phyloP scores from a whole-genome alignment of 2,888 invertebrate genomes.

The Tetropium fuscum region DNA sequence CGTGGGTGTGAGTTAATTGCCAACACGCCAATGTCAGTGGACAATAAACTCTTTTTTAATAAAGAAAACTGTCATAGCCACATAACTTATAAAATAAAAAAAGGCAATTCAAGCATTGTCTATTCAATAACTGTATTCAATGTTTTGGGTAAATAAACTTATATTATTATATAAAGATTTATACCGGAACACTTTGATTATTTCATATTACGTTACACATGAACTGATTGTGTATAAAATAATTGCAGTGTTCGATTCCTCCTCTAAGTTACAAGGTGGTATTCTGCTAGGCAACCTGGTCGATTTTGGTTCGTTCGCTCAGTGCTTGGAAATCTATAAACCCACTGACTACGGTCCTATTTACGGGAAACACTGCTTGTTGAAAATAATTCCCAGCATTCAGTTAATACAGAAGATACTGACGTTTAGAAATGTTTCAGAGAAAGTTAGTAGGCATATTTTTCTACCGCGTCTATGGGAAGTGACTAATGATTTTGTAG shows the following conservation, averaged over 20 bases:
- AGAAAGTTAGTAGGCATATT: constrained; percentile 39
- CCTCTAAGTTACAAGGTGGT: constrained; percentile 66
- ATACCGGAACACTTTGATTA: too few species aligned
- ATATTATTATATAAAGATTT: too few species aligned
- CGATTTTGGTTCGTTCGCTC: constrained; percentile 66
- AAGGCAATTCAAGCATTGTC: too few species aligned
- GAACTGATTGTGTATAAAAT: background rate
- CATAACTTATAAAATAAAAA: too few species aligned
- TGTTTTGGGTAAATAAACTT: too few species aligned
- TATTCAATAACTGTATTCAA: too few species aligned
- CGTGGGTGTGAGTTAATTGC: too few species aligned
- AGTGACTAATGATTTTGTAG: constrained; percentile 40
- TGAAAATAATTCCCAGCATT: constrained; percentile 47
- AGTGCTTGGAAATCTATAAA: constrained; percentile 58
- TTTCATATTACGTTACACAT: background rate
- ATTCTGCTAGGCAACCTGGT: constrained; percentile 64
- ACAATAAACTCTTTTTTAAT: too few species aligned
- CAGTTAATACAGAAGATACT: constrained; percentile 48
- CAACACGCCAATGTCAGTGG: too few species aligned
- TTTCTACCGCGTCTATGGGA: background rate
- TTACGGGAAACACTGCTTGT: constrained; percentile 63
- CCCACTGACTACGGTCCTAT: constrained; percentile 52
- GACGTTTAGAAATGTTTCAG: constrained; percentile 50
- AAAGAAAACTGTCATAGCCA: too few species aligned
- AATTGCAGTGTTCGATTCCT: constrained; percentile 66